These are phyloP conservation scores for Trissonchulus latispiculum DNA, from an alignment of 2,888 invertebrate species.

Conservation along the genomic window DNA sequence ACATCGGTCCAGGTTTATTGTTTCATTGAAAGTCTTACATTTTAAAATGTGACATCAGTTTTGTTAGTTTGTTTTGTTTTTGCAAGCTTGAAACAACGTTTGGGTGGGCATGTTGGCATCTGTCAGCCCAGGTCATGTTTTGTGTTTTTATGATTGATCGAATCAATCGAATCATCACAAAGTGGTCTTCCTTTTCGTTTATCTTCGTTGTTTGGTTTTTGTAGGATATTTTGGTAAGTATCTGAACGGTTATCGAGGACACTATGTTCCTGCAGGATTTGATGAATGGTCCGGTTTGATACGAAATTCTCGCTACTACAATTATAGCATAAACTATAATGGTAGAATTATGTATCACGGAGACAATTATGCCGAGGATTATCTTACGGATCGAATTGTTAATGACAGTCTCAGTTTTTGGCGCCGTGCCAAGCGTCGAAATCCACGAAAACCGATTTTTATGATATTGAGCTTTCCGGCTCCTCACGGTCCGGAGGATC, in stretches of 20 bases:
- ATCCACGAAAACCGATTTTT: conserved; percentile 54
- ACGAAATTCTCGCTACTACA: conserved; percentile 93
- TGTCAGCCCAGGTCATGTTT: too few relatives aligned
- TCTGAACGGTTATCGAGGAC: conserved; percentile 89
- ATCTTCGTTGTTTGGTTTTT: too few relatives aligned
- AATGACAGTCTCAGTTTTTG: conserved; percentile 85
- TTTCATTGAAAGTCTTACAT: too few relatives aligned
- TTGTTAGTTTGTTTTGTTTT: too few relatives aligned
- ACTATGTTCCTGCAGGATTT: conserved; percentile 77
- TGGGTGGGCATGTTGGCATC: too few relatives aligned
- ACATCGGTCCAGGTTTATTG: too few relatives aligned
- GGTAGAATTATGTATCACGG: conserved; percentile 86
- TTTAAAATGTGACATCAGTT: too few relatives aligned
- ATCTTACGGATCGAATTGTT: conserved; percentile 85
- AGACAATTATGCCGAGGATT: conserved; percentile 82
- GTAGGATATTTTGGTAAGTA: conserved; percentile 95
- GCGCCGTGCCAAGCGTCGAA: conserved; percentile 58
- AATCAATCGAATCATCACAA: too few relatives aligned
- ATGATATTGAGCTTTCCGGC: conserved; percentile 85
- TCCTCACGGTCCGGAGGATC: conserved; percentile 95
- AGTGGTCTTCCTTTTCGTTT: too few relatives aligned
- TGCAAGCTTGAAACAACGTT: too few relatives aligned
- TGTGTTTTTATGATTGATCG: too few relatives aligned
- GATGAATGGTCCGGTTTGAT: conserved; percentile 92
- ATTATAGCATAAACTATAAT: conserved; percentile 93